Conservation (phyloP, 2,113 vertebrate genomes). For the Seriola quinqueradiata region DNA sequence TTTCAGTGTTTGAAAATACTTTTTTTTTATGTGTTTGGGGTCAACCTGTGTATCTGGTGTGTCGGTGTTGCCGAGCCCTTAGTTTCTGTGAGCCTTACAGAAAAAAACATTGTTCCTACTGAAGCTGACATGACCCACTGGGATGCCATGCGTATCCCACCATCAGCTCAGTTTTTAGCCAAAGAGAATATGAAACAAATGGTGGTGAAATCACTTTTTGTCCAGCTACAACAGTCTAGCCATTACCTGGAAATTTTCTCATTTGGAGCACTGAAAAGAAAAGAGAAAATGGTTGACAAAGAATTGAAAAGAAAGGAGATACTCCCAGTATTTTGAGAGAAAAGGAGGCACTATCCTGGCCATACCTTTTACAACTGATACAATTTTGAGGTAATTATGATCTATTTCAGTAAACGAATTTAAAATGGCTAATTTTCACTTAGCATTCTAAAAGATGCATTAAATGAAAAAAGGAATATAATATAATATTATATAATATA, state of each 20-base stretch:
- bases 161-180: conserved; percentile 9
- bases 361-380: background rate
- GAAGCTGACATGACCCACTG: background rate
- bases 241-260: conserved; percentile 1
- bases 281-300: background rate
- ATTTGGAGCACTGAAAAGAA: conserved; percentile 4
- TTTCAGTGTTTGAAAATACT: conserved; percentile 1
- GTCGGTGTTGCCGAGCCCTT: background rate
- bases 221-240: conserved; percentile 8
- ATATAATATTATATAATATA: too few species aligned
- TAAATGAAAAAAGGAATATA: too few species aligned
- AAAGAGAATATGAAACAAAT: conserved; percentile 22
- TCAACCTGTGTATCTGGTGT: background rate
- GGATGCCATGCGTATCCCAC: background rate
- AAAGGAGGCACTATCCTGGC: background rate
- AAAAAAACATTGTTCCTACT: background rate
- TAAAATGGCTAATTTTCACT: background rate
- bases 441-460: background rate
- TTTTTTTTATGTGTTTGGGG: background rate
- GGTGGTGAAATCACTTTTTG: background rate
- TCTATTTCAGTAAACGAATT: background rate
- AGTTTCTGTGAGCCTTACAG: conserved; percentile 10
- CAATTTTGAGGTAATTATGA: background rate
- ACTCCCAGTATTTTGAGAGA: background rate
- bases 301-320: background rate